Percentiles rank a stretch among this genome's conserved stretches.
These are phyloP conservation scores for Podarcis raffonei DNA, from an alignment of 2,113 vertebrate species.

Conservation along the genomic window DNA sequence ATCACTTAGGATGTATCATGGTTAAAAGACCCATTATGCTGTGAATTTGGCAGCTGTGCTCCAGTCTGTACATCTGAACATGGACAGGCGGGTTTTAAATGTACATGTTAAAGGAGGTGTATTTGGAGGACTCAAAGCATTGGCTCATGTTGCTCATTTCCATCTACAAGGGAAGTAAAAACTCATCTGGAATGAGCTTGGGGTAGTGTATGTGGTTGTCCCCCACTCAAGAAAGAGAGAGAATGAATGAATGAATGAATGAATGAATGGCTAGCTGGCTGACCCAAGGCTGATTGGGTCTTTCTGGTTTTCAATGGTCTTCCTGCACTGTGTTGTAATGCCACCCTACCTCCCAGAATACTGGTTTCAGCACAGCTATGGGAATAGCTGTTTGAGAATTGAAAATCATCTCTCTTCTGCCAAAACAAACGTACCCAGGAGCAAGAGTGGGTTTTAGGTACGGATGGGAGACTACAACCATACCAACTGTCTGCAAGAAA, in stretches of 20 bases:
- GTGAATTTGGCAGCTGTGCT: not conserved
- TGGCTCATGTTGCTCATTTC: not conserved
- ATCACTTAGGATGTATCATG: not conserved
- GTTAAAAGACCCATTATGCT: not conserved
- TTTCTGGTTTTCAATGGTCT: not conserved
- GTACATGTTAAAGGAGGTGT: not conserved
- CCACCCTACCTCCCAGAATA: not conserved
- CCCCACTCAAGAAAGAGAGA: too few species aligned
- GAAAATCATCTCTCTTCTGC: not conserved
- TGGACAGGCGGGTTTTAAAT: not conserved
- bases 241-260: too few species aligned
- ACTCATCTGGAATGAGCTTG: not conserved
- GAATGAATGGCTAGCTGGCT: too few species aligned
- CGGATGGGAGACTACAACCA: not conserved
- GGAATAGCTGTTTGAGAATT: not conserved
- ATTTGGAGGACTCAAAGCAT: not conserved
- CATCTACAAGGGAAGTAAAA: not conserved
- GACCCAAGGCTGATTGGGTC: not conserved
- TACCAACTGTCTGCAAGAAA: not conserved
- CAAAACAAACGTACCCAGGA: too few species aligned
- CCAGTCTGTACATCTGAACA: not conserved
- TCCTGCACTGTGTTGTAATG: too few species aligned
- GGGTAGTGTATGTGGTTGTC: too few species aligned
- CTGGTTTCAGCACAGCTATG: not conserved
- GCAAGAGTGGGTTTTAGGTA: not conserved